These are phyloP conservation scores for Auanema freiburgensis DNA, from an alignment of 2,888 invertebrate species.

Conservation along the genomic window DNA sequence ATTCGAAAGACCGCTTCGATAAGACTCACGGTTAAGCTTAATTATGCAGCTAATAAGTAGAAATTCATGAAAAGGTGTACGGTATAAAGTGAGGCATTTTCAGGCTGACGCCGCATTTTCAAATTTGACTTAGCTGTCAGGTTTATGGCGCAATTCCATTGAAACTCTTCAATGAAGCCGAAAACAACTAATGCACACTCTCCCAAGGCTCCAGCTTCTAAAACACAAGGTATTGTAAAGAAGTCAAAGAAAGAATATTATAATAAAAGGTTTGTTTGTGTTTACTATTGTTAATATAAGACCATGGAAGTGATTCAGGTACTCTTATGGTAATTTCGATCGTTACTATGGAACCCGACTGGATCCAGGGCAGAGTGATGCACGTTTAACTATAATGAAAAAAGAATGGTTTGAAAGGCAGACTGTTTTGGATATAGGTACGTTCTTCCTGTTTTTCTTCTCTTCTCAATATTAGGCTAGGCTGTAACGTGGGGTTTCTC, in stretches of 20 bases:
- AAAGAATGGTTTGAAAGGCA: slow-evolving; percentile 81
- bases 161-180: not conserved
- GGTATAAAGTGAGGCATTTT: too few species aligned
- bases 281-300: not conserved
- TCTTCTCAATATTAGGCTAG: too few species aligned
- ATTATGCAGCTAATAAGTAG: not conserved
- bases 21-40: not conserved
- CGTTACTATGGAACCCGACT: slow-evolving; percentile 94
- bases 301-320: slow-evolving; percentile 63
- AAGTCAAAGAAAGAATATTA: too few species aligned
- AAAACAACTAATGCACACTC: not conserved
- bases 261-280: not conserved
- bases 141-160: not conserved
- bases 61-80: not conserved
- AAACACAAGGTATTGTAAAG: too few species aligned
- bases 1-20: too few species aligned
- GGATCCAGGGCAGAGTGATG: slow-evolving; percentile 74
- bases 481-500: slow-evolving; percentile 94
- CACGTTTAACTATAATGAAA: slow-evolving; percentile 78
- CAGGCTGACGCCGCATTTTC: too few species aligned
- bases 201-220: too few species aligned
- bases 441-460: slow-evolving; percentile 8
- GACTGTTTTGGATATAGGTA: slow-evolving; percentile 86
- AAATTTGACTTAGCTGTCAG: too few species aligned
- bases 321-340: slow-evolving; percentile 91